phyloP scores from a whole-genome alignment of 1,140 invertebrate genomes.

The Drosophila varians region DNA sequence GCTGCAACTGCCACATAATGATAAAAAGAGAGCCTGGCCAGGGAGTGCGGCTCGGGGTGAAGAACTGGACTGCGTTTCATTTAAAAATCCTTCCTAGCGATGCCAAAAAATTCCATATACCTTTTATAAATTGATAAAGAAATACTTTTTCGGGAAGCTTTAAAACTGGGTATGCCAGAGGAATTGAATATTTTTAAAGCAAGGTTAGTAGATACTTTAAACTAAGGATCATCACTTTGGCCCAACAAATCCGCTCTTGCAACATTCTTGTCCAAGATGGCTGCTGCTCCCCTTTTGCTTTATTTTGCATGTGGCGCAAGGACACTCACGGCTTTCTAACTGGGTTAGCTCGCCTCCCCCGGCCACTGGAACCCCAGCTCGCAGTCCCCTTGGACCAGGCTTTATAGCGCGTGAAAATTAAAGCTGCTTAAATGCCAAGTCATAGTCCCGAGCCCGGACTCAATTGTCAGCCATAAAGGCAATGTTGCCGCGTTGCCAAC shows the following conservation, averaged over 20 bases:
- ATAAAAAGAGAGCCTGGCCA: constrained; percentile 47
- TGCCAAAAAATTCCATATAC: neutral
- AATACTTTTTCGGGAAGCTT: no score
- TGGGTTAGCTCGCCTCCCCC: constrained; percentile 38
- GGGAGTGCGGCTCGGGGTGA: neutral
- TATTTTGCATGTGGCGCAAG: constrained; percentile 62
- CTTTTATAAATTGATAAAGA: no score
- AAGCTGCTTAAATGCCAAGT: constrained; percentile 25
- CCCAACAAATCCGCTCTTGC: constrained; percentile 27
- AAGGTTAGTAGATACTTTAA: neutral
- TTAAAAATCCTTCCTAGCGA: constrained; percentile 22
- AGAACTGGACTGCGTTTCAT: constrained; percentile 11
- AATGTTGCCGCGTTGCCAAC: constrained; percentile 19
- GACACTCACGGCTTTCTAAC: constrained; percentile 49
- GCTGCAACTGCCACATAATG: constrained; percentile 68
- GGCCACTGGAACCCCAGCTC: neutral
- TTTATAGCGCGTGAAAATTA: constrained; percentile 18
- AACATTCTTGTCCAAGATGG: constrained; percentile 29
- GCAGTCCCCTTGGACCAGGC: neutral
- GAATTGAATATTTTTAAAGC: no score
- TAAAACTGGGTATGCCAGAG: no score
- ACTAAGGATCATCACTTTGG: neutral
- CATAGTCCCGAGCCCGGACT: constrained; percentile 5
- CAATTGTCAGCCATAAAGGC: constrained; percentile 39
- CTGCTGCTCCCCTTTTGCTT: constrained; percentile 28